A percentile compares a stretch with the other conserved stretches of the same genome.
These are phyloP conservation scores for Bubo blakistoni DNA, from an alignment of 2,113 vertebrate species.

Conservation along the genomic window DNA sequence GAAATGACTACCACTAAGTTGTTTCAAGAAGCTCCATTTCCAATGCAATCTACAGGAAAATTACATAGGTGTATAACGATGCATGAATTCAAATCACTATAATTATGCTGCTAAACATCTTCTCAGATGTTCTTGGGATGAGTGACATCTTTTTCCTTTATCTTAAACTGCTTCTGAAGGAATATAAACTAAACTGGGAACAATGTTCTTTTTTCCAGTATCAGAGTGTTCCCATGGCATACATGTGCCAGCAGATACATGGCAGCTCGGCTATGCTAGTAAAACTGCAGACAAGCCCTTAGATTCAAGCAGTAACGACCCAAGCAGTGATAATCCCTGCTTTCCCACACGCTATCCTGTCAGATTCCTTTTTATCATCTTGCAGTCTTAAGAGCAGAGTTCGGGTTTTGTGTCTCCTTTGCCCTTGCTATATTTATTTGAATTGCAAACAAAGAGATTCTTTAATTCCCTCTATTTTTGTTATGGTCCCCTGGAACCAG, in stretches of 20 bases:
- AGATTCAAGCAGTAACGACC: neutral
- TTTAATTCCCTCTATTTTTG: neutral
- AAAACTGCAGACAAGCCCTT: neutral
- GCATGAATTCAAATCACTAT: neutral
- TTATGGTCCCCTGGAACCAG: neutral
- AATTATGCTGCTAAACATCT: neutral
- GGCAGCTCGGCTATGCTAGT: neutral
- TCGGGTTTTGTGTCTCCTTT: neutral
- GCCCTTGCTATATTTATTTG: neutral
- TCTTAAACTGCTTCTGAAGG: neutral
- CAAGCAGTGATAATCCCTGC: neutral
- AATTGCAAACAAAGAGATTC: neutral
- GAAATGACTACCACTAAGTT: neutral
- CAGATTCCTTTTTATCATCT: neutral
- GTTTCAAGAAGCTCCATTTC: neutral
- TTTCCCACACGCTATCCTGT: neutral
- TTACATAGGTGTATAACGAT: neutral
- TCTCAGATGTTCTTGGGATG: neutral
- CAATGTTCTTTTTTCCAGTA: neutral
- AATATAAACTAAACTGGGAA: neutral
- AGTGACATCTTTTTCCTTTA: neutral
- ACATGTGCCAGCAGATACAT: neutral
- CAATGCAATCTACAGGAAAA: neutral
- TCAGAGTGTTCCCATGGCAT: neutral
- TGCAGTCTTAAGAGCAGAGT: neutral